Evolutionary conservation across 2,888 invertebrate species (phyloP), one percentile per base, ranked within the genome.

Genomic region (Drosophila paucipuncta): DNA sequence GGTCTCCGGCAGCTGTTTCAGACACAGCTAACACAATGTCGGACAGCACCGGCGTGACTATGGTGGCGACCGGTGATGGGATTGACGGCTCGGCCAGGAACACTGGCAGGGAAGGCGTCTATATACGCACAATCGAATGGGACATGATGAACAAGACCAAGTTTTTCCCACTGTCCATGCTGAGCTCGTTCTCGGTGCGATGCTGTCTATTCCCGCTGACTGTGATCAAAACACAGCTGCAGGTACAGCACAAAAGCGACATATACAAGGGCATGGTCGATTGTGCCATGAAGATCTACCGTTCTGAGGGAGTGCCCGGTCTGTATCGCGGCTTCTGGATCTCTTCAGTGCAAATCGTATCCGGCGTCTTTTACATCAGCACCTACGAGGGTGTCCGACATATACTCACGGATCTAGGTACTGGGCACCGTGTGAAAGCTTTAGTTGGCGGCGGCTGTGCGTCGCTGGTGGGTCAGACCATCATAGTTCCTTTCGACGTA

Each of bases 141-240:
- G 96, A 98, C 82, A 99, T 99, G 99, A 97, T 99, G 98, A 97
- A 99, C 93, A 98, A 98, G 91, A 95, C 95, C 55, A 98, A 98
- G 92, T 99, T 99, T 92, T 97, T 97, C 91, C 98, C 99, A 0
- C 94, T 99, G 67, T 98, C 98, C 68, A 97, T 98, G 94, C 94
- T 98, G 18, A 98, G 98, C 91, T 94, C 94, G 18, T 94, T 94
- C 78, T 93, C 93, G 33, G 93, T 94, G 52, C 94, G 96, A 72
- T 96, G 96, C 92, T 95, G 97, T 39, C 95, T 99, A 0, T 99
- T 99, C 93, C 99, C 99, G 0, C 94, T 99, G 74, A 98, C 98
- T 2, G 95, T 99, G 60, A 97, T 99, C 67, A 98, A 99, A 93
- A 99, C 99, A 0, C 96, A 99, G 86, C 95, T 99, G 47, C 99